These are phyloP conservation scores for Coleophora flavipennella DNA, from an alignment of 2,888 invertebrate genomes.

Conservation along the genomic window DNA sequence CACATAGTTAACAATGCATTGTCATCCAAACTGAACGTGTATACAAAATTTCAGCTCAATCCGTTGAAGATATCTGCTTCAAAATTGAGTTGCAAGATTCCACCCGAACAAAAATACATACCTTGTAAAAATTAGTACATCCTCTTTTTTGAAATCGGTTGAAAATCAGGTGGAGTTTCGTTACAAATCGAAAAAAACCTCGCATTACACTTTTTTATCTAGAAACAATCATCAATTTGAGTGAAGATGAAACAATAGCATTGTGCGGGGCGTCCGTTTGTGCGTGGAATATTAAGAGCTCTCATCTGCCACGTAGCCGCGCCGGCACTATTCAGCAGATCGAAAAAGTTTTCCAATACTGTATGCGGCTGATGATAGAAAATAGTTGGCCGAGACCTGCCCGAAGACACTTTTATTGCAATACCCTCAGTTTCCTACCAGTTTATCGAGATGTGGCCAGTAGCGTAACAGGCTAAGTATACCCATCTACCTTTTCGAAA, in stretches of 20 bases:
- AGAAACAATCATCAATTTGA: conserved; percentile 9
- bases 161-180: too few relatives aligned
- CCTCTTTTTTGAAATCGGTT: too few relatives aligned
- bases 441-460: conserved; percentile 10
- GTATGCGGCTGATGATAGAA: conserved; percentile 55
- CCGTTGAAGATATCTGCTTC: too few relatives aligned
- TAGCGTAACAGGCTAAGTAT: neutral
- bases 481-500: neutral
- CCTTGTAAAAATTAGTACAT: too few relatives aligned
- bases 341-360: conserved; percentile 67
- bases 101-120: too few relatives aligned
- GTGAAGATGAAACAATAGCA: conserved; percentile 34
- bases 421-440: conserved; percentile 22
- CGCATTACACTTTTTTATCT: neutral
- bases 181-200: too few relatives aligned
- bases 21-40: too few relatives aligned
- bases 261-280: conserved; percentile 42
- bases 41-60: too few relatives aligned
- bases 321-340: conserved; percentile 53
- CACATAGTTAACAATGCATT: too few relatives aligned
- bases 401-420: conserved; percentile 46
- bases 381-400: conserved; percentile 48
- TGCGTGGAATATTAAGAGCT: conserved; percentile 47
- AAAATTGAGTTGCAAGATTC: too few relatives aligned
- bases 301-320: conserved; percentile 49